Evolutionary conservation across 2,888 invertebrate genomes (phyloP), one percentile per base, ranked within the genome.

Genomic region (Napeogenes inachia): DNA sequence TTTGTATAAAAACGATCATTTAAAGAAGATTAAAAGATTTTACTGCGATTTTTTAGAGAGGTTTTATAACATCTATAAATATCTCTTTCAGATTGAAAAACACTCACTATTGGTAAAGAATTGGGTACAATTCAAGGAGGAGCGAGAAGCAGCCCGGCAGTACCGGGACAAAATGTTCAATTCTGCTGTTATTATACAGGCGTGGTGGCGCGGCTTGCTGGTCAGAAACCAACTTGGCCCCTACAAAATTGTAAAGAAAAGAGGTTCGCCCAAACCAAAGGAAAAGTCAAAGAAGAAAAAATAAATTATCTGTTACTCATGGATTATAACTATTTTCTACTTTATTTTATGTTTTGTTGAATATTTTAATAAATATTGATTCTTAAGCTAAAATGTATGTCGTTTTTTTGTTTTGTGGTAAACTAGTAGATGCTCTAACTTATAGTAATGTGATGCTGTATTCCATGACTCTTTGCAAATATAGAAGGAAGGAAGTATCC

Each of bases 151-250:
- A 46, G 77, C 72, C 0, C 77, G 81, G 0, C 60, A 50, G 4
- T 83, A 85, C 65, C 63, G 71, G 0, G 75, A 79, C 54, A 81
- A 76, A 67, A 87, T 87, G 85, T 70, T 57, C 4, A 76, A 73
- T 0, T 76, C 83, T 0, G 87, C 88, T 0, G 65, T 77, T 2
- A 70, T 65, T 0, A 80, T 87, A 50, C 89, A 89, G 62, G 81
- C 87, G 4, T 89, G 88, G 88, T 89, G 88, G 88, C 82, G 88
- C 3, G 88, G 89, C 0, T 57, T 88, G 35, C 75, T 87, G 3
- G 88, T 87, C 0, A 77, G 89, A 2, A 71, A 73, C 4, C 73
- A 80, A 38, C 75, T 89, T 1, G 88, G 88, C 0, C 88, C 87
- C 0, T 87, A 73, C 65, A 82, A 75, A 64, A 57, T 57, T 0